phyloP scores from a whole-genome alignment of 2,113 vertebrate species.

The Oryzias woworae region DNA sequence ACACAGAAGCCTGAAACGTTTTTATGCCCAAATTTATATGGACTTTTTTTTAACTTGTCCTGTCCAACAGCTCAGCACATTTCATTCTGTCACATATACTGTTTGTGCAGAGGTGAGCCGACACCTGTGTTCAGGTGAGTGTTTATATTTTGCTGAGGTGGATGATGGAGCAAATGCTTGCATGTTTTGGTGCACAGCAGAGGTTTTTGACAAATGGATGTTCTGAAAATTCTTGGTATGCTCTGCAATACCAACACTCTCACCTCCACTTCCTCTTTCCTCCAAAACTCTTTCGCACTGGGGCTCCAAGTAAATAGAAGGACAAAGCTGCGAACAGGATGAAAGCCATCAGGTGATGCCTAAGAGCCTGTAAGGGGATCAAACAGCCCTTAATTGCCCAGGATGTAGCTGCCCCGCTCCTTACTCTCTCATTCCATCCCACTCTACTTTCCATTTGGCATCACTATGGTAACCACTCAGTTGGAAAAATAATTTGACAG shows the following conservation, averaged over 20 bases:
- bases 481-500: conserved; percentile 47
- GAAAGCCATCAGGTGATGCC: conserved; percentile 56
- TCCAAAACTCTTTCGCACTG: conserved; percentile 31
- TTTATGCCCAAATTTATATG: too few species aligned
- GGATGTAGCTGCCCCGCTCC: conserved; percentile 50
- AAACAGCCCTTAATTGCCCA: conserved; percentile 64
- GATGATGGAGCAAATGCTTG: background rate
- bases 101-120: too few species aligned
- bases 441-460: conserved; percentile 44
- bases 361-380: conserved; percentile 60
- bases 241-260: conserved; percentile 17
- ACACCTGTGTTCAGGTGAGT: too few species aligned
- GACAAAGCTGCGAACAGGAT: conserved; percentile 44
- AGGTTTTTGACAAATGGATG: conserved; percentile 40
- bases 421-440: conserved; percentile 37
- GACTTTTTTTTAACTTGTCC: too few species aligned
- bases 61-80: too few species aligned
- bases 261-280: background rate
- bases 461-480: conserved; percentile 65
- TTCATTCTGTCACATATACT: too few species aligned
- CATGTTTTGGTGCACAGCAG: background rate
- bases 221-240: conserved; percentile 41
- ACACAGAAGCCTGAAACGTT: too few species aligned
- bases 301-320: conserved; percentile 33
- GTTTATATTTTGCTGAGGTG: too few species aligned